Evolutionary conservation across 2,888 invertebrate genomes (phyloP), one percentile per base, ranked within the genome.

Genomic region (Uropetala carovei): DNA sequence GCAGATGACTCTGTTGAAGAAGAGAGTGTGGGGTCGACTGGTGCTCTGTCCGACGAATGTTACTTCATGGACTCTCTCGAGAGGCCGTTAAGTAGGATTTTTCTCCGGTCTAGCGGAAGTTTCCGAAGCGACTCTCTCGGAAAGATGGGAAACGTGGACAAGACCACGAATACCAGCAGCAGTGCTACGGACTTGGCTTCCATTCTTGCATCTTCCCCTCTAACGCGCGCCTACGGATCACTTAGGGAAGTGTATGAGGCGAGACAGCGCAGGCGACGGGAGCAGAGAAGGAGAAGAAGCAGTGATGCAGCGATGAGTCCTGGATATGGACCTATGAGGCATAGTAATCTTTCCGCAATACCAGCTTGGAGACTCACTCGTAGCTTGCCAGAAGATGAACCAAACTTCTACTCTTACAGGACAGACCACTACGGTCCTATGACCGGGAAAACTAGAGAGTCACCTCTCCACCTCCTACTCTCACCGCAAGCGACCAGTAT

Each of bases 171-270:
- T 30, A 92, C 22, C 0, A 85, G 60, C 60, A 84, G 92, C 27
- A 92, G 83, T 82, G 60, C 56, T 60, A 92, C 81, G 60, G 92
- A 86, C 60, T 93, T 75, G 58, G 92, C 92, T 75, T 93, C 93
- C 27, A 93, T 93, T 10, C 85, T 94, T 14, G 93, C 93, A 84
- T 93, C 94, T 93, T 94, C 94, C 0, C 95, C 95, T 93, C 94
- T 95, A 94, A 94, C 95, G 43, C 95, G 96, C 92, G 95, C 96
- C 94, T 96, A 97, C 95, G 96, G 97, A 75, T 97, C 97, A 94
- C 95, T 98, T 2, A 96, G 97, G 92, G 97, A 97, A 94, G 97
- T 98, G 93, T 97, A 97, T 94, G 97, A 98, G 93, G 96, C 96
- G n/a, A 92, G 93, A n/a, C 92, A 92, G 5, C 82, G 91, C 10